Base-by-base conservation (phyloP, 2,888 invertebrate species). In the Acrobasis suavella region DNA sequence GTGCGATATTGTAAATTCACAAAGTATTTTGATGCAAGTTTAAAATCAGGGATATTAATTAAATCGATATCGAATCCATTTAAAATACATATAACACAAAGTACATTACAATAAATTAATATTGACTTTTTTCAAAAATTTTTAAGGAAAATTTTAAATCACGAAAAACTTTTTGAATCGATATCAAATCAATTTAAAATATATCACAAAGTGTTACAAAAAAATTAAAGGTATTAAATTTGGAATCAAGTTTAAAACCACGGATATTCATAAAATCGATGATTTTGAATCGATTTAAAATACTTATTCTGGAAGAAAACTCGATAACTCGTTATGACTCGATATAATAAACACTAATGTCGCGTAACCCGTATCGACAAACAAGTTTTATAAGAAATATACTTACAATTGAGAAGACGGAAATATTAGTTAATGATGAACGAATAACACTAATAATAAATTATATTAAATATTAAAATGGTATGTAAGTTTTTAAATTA, bases 361-460 rank as follows among this genome's bases (percentile, higher is more conserved):
- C 80, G 75, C 69, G 66, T 66, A 66, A 75, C 78, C 76, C 78
- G 77, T 80, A 78, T 78, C 75, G 74, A 77, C 72, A 76, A 73
- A 74, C 74, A 63, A 74, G 67, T 74, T 72, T 74, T 67, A 67
- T 72, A 67, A 69, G 67, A 69, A 76, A 73, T 75, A 74, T 78
- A 81, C 75, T 61, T 61, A 61, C 54, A 55, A 79, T 68, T 80
- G 70, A 77, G 82, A 86, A 83, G 80, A 83, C 81, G 68, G 78
- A 80, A 72, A 70, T 65, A 65, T 68, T 62, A 56, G 62, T 70
- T 69, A 50, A 67, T 68, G 67, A 68, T 70, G 42, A 15, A 68
- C 70, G 73, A 77, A 76, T 74, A 74, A 79, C 73, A 78, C 71
- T 68, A 60, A 42, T 58, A 14, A 51, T 54, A 58, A n/a, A 46